Evolutionary conservation across 2,113 vertebrate species (phyloP).

Genomic region (Chitala chitala): DNA sequence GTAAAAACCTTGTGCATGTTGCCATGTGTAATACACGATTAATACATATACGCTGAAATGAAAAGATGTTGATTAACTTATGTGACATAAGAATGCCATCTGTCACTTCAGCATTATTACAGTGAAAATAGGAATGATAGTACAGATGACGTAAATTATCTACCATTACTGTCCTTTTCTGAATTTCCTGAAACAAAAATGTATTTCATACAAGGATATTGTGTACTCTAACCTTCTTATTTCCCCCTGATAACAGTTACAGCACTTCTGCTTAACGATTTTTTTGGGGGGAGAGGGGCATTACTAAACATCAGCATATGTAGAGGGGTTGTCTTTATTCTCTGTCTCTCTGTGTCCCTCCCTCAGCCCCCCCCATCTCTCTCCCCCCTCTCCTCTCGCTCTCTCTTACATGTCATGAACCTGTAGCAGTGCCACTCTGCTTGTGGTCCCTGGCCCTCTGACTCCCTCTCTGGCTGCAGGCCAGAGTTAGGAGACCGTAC

Average conservation of each 20-base stretch:
- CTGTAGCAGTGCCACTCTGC: background rate
- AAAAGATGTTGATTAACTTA: constrained; percentile 41
- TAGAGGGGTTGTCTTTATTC: background rate
- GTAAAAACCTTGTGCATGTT: background rate
- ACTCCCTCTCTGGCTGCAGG: background rate
- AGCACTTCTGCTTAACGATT: too few relatives aligned
- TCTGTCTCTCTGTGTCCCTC: background rate
- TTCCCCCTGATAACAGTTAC: too few relatives aligned
- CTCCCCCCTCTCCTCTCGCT: background rate
- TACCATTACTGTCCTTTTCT: background rate
- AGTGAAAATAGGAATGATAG: background rate
- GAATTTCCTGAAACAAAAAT: background rate
- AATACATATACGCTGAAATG: constrained; percentile 27
- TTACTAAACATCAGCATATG: background rate
- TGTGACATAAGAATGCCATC: constrained; percentile 35
- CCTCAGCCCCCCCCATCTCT: background rate
- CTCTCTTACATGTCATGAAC: too few relatives aligned
- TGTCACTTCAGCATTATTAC: background rate
- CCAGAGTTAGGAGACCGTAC: constrained; percentile 66
- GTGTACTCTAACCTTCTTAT: too few relatives aligned
- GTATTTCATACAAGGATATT: too few relatives aligned
- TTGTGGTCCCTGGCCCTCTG: background rate
- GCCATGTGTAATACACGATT: constrained; percentile 1
- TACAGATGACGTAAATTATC: background rate
- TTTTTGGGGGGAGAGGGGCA: background rate